phyloP scores from a whole-genome alignment of 2,888 invertebrate species.

The Griposia aprilina region DNA sequence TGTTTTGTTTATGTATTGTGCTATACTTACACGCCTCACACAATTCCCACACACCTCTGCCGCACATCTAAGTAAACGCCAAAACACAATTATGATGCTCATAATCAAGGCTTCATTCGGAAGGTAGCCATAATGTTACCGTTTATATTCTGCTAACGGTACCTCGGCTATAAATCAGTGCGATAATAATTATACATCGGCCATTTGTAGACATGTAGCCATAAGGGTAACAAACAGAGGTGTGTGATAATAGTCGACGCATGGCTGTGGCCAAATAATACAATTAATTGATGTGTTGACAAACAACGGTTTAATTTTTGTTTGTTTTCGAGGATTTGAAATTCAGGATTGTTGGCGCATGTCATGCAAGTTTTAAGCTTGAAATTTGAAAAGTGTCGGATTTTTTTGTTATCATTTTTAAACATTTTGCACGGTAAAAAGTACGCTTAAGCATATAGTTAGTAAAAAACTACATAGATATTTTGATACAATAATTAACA shows the following conservation, averaged over 20 bases:
- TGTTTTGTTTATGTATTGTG: not conserved
- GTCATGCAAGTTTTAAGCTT: constrained; percentile 32
- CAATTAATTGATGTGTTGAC: constrained; percentile 63
- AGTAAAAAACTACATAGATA: no score
- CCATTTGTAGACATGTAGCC: constrained; percentile 85
- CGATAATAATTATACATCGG: constrained; percentile 87
- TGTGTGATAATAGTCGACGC: constrained; percentile 74
- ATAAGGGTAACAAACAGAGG: constrained; percentile 81
- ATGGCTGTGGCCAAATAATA: constrained; percentile 48
- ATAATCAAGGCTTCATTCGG: constrained; percentile 66
- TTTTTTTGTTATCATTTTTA: not conserved
- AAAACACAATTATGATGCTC: constrained; percentile 63
- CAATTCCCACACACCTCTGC: constrained; percentile 1
- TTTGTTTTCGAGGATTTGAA: constrained; percentile 41
- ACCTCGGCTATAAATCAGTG: constrained; percentile 85
- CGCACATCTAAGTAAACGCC: constrained; percentile 51
- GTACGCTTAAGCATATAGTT: not conserved
- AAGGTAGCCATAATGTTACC: constrained; percentile 75
- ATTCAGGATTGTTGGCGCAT: constrained; percentile 11
- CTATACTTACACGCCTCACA: not conserved
- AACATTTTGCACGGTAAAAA: not conserved
- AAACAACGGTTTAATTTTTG: constrained; percentile 55
- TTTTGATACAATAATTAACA: not conserved
- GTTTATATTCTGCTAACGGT: constrained; percentile 88
- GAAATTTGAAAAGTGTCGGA: constrained; percentile 23